Evolutionary conservation across 2,888 invertebrate species (phyloP).

Genomic region (Lithophane socia): DNA sequence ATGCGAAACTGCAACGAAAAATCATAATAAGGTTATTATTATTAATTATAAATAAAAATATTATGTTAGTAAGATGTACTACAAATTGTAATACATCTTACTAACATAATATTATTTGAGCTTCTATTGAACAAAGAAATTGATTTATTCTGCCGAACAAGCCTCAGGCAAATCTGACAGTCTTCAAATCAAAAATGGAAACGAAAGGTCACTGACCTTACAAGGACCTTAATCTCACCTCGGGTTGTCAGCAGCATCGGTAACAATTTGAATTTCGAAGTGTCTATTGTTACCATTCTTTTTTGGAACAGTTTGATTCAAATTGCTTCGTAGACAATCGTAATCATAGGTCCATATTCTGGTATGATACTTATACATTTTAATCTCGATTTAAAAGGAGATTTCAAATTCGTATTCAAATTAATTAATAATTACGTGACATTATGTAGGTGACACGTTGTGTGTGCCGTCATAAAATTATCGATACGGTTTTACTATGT

Average conservation of each 20-base stretch:
- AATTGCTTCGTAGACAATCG: constrained; percentile 26
- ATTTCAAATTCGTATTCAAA: constrained; percentile 14
- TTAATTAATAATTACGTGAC: background rate
- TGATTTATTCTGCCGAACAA: constrained; percentile 12
- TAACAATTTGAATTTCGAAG: constrained; percentile 42
- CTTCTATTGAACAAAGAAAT: background rate
- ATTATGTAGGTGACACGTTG: background rate
- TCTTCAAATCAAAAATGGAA: constrained; percentile 3
- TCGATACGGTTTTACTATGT: background rate
- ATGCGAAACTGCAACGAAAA: background rate
- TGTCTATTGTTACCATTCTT: constrained; percentile 40
- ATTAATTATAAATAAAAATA: too few relatives aligned
- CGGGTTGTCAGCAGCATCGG: constrained; percentile 8
- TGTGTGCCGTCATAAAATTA: background rate
- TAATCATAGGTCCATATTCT: background rate
- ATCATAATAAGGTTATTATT: too few relatives aligned
- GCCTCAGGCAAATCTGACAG: background rate
- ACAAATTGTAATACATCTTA: background rate
- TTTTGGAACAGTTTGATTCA: constrained; percentile 25
- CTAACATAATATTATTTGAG: background rate
- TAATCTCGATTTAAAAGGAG: constrained; percentile 13
- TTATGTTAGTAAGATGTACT: too few relatives aligned
- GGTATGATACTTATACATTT: background rate
- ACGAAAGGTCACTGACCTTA: constrained; percentile 6
- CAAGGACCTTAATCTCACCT: constrained; percentile 4